Evolutionary conservation across 2,797 vertebrate genomes (phyloP), one percentile per base, ranked within the genome.

Genomic region (Parauchenoglanis punctatus): DNA sequence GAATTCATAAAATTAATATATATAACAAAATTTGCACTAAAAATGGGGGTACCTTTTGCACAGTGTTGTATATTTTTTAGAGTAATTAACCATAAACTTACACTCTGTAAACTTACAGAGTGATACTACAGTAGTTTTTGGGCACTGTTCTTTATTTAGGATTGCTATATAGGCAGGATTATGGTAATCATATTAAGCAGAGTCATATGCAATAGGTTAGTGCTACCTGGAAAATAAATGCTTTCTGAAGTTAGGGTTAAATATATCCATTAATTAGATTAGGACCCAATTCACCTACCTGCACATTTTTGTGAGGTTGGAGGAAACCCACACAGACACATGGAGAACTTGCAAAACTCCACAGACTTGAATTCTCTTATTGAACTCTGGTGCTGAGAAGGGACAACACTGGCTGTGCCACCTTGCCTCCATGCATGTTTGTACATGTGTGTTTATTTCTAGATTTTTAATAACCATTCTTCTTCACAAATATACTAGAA

Each of bases 61-160:
- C 40, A 40, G 40, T 40, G 40, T 40, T 3, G 40, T 40, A 40
- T 40, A 40, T 40, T 52, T n/a, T 46, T 49, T 75, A 49, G 44
- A 13, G 73, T 93, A 94, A 95, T 95, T 95, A 93, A 91, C 85
- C 59, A 77, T 91, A 88, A 40, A 40, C 40, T 40, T 87, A 94
- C 56, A 15, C n/a, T 56, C 75, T 56, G 13, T 46, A 75, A 75
- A 75, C 44, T 40, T 70, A 49, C 44, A 15, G 4, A 73, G 4
- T 35, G 31, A 0, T 13, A 67, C 63, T 67, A 40, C 70, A 44
- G 17, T 44, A 40, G 35, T 40, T 72, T 10, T 72, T 20, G 49
- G 52, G 5, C 25, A 49, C 44, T 25, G 23, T 3, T 52, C 10
- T n/a, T 25, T 49, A 25, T 73, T 75, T 49, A n/a, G n/a, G 0